Conservation (phyloP, 2,888 invertebrate species). For the Catocala sponsa region DNA sequence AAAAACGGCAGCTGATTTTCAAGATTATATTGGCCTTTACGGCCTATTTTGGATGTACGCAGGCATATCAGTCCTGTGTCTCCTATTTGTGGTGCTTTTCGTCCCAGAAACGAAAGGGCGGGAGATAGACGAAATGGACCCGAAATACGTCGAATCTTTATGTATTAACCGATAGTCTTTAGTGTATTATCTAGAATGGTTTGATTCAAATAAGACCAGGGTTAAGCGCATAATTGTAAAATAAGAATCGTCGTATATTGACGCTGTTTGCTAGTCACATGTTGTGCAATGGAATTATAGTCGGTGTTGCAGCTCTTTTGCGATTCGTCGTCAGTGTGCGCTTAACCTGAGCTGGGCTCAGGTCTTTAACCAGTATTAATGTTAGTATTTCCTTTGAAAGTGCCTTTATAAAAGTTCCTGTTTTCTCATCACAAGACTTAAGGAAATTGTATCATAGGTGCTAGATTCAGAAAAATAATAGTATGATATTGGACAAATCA, state of each 20-base stretch:
- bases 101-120: slow-evolving; percentile 97
- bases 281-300: slow-evolving; percentile 39
- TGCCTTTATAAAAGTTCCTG: slow-evolving; percentile 61
- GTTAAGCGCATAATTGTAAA: slow-evolving; percentile 33
- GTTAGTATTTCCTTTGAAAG: slow-evolving; percentile 46
- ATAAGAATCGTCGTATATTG: slow-evolving; percentile 9
- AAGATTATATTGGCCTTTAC: slow-evolving; percentile 91
- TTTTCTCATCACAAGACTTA: slow-evolving; percentile 53
- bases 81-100: slow-evolving; percentile 94
- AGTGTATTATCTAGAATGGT: slow-evolving; percentile 21
- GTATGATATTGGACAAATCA: not conserved
- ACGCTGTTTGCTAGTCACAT: slow-evolving; percentile 46
- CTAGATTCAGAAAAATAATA: slow-evolving; percentile 13
- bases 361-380: slow-evolving; percentile 57
- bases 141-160: slow-evolving; percentile 88
- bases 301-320: slow-evolving; percentile 35
- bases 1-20: slow-evolving; percentile 94
- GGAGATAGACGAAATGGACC: slow-evolving; percentile 96
- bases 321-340: slow-evolving; percentile 24
- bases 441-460: slow-evolving; percentile 46
- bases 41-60: slow-evolving; percentile 97
- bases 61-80: slow-evolving; percentile 92
- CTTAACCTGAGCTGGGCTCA: slow-evolving; percentile 28
- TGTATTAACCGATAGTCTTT: slow-evolving; percentile 85
- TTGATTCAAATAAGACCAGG: slow-evolving; percentile 30